Evolutionary conservation across 2,113 vertebrate genomes (phyloP), one percentile per base, ranked within the genome.

Genomic region (Silurus glanis): DNA sequence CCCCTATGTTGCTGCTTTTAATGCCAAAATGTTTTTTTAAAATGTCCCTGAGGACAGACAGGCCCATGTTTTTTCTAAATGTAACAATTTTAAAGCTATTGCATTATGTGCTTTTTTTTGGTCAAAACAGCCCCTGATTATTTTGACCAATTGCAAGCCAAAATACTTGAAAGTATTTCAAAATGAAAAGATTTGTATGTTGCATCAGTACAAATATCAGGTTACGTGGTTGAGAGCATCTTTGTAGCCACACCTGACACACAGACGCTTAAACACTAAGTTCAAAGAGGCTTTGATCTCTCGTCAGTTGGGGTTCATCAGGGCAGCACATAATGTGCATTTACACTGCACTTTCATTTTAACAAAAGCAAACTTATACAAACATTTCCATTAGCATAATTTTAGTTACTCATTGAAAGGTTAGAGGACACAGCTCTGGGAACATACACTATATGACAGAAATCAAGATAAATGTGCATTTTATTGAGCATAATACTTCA

Each of bases 251-350:
- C 81, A 79, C 82, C 86, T 51, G 75, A 10, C 58, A 51, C 37
- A 49, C 74, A 17, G 37, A 9, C 74, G 49, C 74, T 59, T 69
- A 78, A 78, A 51, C 59, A 64, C 25, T 67, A 83, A 66, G n/a
- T 79, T 67, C 19, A 87, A 87, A 67, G 56, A 81, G 45, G 72
- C 87, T 88, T 88, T 88, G 69, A 85, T 88, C 69, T 75, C 17
- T 87, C 7, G 53, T 55, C 56, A 62, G 85, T 49, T 82, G 10
- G 3, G 71, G 59, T 87, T 64, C 55, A 82, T 75, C 45, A 56
- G 64, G 85, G 56, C 56, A 53, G 37, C 3, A 86, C 80, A 21
- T 21, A 17, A 45, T 13, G 19, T 75, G 67, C 80, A 86, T 45
- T 82, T 19, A 80, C 16, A 2, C 67, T n/a, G 61, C 28, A 53